phyloP scores from a whole-genome alignment of 30 jellyfish, hydroid and myxozoan genomes.

The Hydra vulgaris region DNA sequence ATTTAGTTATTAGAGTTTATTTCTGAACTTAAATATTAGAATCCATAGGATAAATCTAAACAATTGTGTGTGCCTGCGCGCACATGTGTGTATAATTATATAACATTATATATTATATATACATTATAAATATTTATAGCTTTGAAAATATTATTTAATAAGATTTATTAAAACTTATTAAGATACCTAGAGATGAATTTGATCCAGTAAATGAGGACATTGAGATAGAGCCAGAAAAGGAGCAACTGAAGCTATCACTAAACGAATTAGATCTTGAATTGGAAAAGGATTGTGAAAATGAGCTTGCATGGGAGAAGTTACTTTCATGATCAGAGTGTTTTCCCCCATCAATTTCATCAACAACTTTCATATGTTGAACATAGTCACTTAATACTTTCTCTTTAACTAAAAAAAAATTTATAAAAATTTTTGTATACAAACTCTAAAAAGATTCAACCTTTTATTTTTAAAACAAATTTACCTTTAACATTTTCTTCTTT shows the following conservation, averaged over 20 bases:
- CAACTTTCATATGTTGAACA: slow-evolving; percentile 70
- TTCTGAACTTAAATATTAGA: too few relatives aligned
- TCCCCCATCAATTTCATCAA: slow-evolving; percentile 62
- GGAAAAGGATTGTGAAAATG: slow-evolving; percentile 53
- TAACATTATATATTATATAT: too few relatives aligned
- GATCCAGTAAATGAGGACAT: slow-evolving; percentile 19
- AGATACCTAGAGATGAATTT: background rate
- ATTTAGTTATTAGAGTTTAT: too few relatives aligned
- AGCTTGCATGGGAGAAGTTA: slow-evolving; percentile 62
- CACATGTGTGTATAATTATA: too few relatives aligned
- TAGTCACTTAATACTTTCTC: slow-evolving; percentile 45
- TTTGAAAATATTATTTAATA: background rate
- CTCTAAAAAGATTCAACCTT: background rate
- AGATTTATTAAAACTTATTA: background rate
- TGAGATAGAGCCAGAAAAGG: slow-evolving; percentile 48
- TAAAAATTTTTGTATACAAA: background rate
- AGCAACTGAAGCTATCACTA: slow-evolving; percentile 44
- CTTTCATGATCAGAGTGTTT: slow-evolving; percentile 44
- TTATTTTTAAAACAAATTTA: background rate
- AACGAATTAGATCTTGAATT: slow-evolving; percentile 39
- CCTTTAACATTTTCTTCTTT: background rate
- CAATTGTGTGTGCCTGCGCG: too few relatives aligned
- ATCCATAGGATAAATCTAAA: too few relatives aligned
- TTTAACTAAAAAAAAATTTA: slow-evolving; percentile 24
- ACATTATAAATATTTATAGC: slow-evolving; percentile 32